Base-by-base conservation (phyloP, 2,113 vertebrate species). In the Brachirus orientalis region DNA sequence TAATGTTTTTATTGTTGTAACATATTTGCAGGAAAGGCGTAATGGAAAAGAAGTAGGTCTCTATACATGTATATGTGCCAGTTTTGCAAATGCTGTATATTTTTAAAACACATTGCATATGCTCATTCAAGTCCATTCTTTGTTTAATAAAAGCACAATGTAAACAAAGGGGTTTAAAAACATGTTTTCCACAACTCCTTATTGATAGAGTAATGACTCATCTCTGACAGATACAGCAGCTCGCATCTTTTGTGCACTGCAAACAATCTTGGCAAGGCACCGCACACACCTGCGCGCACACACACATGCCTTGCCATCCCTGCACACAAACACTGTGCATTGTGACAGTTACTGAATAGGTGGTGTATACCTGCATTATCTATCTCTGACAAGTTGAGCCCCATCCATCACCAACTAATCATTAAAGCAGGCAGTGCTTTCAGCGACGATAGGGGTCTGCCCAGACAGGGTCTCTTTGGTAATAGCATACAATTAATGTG, bases 321-420 rank as follows among this genome's bases (percentile, higher is more conserved):
- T 38, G n/a, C 41, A 66, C 52, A 28, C 9, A 50, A 10, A 45
- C 44, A 56, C 58, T 36, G 22, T 45, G 8, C 38, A 62, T 10
- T 60, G 58, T 37, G 66, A 63, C 52, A 75, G 38, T 69, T 66
- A 64, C 60, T 53, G 51, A 77, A 52, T 45, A 69, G 57, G 18
- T 6, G 17, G 6, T 63, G 17, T 35, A 51, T 44, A 40, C 4
- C 19, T 44, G 43, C 40, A n/a, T 43, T 51, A 71, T 79, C 52
- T 66, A 36, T 80, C 54, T 65, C 37, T 69, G 60, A 81, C 77
- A 80, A 54, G 47, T 35, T 71, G 63, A 52, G 53, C 40, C 62
- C 36, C 59, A 78, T 86, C 82, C 57, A 80, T 86, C 73, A 82
- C n/a, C 80, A 67, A 53, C 50, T 58, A 43, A 69, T 79, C 75